Percentiles rank a stretch among this genome's conserved stretches.
Conservation (phyloP, 2,888 invertebrate species). For the Brenthis hecate region DNA sequence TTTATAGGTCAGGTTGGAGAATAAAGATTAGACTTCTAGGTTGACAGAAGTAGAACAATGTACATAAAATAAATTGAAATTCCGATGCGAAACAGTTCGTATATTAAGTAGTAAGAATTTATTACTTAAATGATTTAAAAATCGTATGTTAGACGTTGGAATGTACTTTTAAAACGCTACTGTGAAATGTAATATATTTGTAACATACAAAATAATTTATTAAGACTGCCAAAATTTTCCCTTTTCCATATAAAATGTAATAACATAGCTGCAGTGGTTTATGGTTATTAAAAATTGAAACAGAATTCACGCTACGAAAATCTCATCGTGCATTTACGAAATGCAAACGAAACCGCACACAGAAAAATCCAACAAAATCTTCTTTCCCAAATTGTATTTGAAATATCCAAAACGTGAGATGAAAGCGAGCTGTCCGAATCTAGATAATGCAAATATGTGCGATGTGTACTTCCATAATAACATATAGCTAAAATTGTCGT, state of each 20-base stretch:
- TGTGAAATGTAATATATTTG: conserved; percentile 3
- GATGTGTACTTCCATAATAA: conserved; percentile 23
- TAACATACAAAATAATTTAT: conserved; percentile 15
- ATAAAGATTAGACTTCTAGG: conserved; percentile 15
- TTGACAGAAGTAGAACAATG: conserved; percentile 21
- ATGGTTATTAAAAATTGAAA: conserved; percentile 35
- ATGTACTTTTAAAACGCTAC: not conserved
- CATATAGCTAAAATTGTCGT: conserved; percentile 18
- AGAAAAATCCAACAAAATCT: conserved; percentile 61
- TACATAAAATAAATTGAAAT: conserved; percentile 5
- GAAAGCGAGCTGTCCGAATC: conserved; percentile 68
- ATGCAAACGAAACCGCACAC: conserved; percentile 45
- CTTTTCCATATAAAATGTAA: conserved; percentile 3
- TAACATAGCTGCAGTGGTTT: conserved; percentile 22
- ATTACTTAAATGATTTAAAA: not conserved
- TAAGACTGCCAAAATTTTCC: not conserved
- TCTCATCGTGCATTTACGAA: conserved; percentile 41
- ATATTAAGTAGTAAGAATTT: not conserved
- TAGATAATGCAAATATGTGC: conserved; percentile 68
- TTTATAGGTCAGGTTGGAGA: conserved; percentile 18
- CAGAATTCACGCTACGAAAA: conserved; percentile 34
- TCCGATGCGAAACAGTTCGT: not conserved
- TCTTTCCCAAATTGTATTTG: conserved; percentile 73
- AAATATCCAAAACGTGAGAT: conserved; percentile 71
- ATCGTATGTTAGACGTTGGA: too few species aligned